phyloP scores from a whole-genome alignment of 2,797 vertebrate species.

The Sebastes vulpes region DNA sequence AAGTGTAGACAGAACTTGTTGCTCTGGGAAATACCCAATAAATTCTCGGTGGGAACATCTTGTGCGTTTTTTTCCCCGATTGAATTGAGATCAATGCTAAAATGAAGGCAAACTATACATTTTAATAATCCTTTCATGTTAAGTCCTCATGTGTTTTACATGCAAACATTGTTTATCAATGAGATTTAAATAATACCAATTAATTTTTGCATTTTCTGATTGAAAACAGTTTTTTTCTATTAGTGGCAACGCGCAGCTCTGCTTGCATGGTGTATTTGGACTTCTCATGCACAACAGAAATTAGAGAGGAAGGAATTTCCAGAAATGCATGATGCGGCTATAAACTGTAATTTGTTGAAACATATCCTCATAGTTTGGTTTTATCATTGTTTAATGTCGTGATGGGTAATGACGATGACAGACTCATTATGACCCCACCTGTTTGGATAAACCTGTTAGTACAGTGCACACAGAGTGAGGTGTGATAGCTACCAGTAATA shows the following conservation, averaged over 20 bases:
- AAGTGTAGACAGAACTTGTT: constrained; percentile 70
- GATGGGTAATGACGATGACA: too few species aligned
- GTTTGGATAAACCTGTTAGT: not conserved
- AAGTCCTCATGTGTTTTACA: not conserved
- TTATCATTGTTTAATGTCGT: too few species aligned
- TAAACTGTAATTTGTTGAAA: too few species aligned
- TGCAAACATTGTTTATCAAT: not conserved
- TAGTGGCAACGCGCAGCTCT: not conserved
- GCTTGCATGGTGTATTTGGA: not conserved
- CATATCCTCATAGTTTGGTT: too few species aligned
- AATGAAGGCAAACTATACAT: not conserved
- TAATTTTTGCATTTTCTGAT: not conserved
- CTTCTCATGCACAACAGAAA: not conserved
- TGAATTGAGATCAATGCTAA: not conserved
- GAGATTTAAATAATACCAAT: not conserved
- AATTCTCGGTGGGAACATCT: constrained; percentile 10
- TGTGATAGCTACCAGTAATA: too few species aligned
- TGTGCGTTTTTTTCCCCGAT: constrained; percentile 16
- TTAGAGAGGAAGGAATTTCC: not conserved
- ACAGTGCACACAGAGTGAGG: not conserved
- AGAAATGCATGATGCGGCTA: too few species aligned
- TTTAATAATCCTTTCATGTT: not conserved
- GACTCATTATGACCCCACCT: not conserved
- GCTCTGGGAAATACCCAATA: constrained; percentile 24
- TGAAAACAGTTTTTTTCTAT: not conserved